Evolutionary conservation across 2,797 vertebrate genomes (phyloP).

Genomic region (Leuciscus waleckii): DNA sequence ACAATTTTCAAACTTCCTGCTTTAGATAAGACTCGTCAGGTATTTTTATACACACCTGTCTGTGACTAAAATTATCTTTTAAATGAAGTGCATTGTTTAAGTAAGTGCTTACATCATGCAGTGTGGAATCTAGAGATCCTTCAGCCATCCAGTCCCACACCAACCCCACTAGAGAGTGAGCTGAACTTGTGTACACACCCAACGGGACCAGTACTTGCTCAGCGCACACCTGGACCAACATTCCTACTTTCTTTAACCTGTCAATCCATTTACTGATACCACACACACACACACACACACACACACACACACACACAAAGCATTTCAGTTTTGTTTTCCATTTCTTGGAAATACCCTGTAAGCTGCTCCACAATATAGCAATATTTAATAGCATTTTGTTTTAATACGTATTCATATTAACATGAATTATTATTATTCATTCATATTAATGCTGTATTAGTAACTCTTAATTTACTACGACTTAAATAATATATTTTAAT

Average conservation of each 20-base stretch:
- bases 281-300: slow-evolving; percentile 13
- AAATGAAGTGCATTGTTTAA: background rate
- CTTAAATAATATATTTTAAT: background rate
- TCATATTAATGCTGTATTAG: background rate
- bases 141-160: slow-evolving; percentile 76
- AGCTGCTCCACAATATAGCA: background rate
- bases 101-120: slow-evolving; percentile 70
- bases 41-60: background rate
- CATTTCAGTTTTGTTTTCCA: slow-evolving; percentile 12
- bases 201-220: slow-evolving; percentile 66
- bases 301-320: background rate
- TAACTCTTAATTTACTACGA: background rate
- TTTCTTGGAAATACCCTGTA: slow-evolving; percentile 16
- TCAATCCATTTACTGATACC: slow-evolving; percentile 45
- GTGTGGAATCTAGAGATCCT: slow-evolving; percentile 69
- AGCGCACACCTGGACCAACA: background rate
- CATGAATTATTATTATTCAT: background rate
- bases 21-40: background rate
- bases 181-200: slow-evolving; percentile 66
- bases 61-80: background rate
- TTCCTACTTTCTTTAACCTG: slow-evolving; percentile 24
- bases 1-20: background rate
- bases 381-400: background rate
- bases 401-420: too few species aligned
- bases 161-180: slow-evolving; percentile 61